Evolutionary conservation across 2,797 vertebrate species (phyloP).

Genomic region (Hafferia zeledoni): DNA sequence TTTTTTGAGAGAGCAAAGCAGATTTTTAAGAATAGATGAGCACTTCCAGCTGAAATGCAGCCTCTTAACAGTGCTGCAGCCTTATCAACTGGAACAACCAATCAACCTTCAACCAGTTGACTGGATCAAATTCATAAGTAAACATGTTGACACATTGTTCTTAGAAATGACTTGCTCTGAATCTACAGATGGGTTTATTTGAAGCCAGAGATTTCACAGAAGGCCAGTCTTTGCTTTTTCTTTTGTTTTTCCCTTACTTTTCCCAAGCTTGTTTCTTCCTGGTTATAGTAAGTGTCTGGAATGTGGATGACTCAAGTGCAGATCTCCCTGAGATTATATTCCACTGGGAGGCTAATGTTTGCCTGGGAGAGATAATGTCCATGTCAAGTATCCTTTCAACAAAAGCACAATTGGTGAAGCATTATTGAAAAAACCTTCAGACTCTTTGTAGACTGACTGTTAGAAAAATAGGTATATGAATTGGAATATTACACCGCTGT

Average conservation of each 20-base stretch:
- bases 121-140: conserved; percentile 8
- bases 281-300: background rate
- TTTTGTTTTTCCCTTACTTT: background rate
- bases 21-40: background rate
- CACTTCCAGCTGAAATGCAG: background rate
- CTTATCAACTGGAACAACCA: background rate
- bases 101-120: background rate
- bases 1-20: background rate
- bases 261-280: background rate
- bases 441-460: background rate
- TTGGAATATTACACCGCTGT: background rate
- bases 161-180: background rate
- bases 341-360: background rate
- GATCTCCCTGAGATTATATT: background rate
- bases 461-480: background rate
- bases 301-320: background rate
- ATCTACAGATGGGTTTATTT: background rate
- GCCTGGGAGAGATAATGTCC: background rate
- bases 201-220: background rate
- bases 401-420: background rate
- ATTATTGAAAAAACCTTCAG: background rate
- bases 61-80: background rate
- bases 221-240: too few species aligned
- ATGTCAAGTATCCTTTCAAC: background rate
- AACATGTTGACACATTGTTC: conserved; percentile 6